phyloP scores from a whole-genome alignment of 1,140 invertebrate genomes.

The Drosophila serrata region DNA sequence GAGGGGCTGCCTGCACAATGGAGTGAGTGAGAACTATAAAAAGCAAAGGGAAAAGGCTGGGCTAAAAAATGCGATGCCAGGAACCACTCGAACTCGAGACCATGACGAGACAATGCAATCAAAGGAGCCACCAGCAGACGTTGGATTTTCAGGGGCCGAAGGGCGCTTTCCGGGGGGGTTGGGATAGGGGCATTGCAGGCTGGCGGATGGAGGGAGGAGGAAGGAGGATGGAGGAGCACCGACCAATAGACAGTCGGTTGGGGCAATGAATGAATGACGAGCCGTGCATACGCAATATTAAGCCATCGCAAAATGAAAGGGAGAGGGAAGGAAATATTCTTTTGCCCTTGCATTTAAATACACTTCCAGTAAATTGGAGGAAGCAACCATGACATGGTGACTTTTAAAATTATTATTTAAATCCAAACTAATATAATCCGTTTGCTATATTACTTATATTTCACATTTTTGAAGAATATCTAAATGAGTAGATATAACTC shows the following conservation, averaged over 20 bases:
- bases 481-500: too few species aligned
- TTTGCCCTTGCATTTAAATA: conserved; percentile 2
- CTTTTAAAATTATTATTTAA: neutral
- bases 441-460: neutral
- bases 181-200: neutral
- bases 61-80: conserved; percentile 50
- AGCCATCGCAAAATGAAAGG: conserved; percentile 54
- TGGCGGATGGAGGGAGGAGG: conserved; percentile 1
- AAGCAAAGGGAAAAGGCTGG: conserved; percentile 9
- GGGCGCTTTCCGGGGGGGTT: neutral
- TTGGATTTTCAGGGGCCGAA: conserved; percentile 8
- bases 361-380: neutral
- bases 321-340: too few species aligned
- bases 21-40: conserved; percentile 33
- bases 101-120: conserved; percentile 83
- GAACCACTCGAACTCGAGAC: conserved; percentile 80
- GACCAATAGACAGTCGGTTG: conserved; percentile 25
- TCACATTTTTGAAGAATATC: too few species aligned
- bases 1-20: conserved; percentile 18
- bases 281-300: conserved; percentile 76
- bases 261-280: conserved; percentile 74
- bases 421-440: neutral
- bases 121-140: conserved; percentile 64
- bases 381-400: neutral
- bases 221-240: neutral